These are phyloP conservation scores for Ciconia maguari DNA, from an alignment of 2,113 vertebrate species.

Conservation along the genomic window DNA sequence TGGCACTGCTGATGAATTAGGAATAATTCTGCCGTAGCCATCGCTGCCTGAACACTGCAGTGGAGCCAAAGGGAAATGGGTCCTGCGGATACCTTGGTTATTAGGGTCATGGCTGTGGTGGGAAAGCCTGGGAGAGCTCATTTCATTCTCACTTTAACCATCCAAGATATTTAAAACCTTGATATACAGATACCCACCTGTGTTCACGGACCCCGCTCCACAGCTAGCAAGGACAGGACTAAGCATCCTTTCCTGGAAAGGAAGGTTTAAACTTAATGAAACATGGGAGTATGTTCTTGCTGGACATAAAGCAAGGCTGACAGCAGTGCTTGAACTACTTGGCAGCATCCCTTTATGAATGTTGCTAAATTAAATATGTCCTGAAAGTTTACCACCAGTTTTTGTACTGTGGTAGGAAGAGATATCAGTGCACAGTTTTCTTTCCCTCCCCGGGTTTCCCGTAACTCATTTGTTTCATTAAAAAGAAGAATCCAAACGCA, in stretches of 20 bases:
- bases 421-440: not conserved
- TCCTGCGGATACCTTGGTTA: not conserved
- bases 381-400: not conserved
- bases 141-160: not conserved
- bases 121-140: not conserved
- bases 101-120: not conserved
- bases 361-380: not conserved
- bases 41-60: not conserved
- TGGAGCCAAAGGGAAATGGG: not conserved
- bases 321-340: not conserved
- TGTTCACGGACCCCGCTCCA: not conserved
- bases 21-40: not conserved
- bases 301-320: not conserved
- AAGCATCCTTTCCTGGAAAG: not conserved
- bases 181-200: not conserved
- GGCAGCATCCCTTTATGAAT: not conserved
- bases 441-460: not conserved
- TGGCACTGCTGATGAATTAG: not conserved
- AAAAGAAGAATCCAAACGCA: not conserved
- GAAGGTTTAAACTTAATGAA: not conserved
- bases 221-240: not conserved
- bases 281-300: not conserved
- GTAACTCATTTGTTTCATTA: not conserved
- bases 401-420: not conserved
- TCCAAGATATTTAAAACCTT: not conserved